phyloP scores from a whole-genome alignment of 2,113 vertebrate genomes.

The Oxyura jamaicensis region DNA sequence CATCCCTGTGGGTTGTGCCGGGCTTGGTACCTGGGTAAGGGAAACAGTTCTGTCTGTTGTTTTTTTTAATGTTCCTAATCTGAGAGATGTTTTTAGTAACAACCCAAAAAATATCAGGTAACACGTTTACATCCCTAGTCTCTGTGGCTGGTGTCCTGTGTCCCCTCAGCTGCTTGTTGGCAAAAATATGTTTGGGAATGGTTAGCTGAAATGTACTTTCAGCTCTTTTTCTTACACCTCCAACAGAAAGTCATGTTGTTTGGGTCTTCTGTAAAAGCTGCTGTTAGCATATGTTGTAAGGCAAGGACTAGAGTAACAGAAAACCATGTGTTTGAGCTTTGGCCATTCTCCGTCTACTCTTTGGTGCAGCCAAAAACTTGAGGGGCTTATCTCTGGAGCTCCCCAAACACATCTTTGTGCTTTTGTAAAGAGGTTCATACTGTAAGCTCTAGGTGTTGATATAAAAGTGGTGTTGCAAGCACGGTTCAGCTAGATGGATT shows the following conservation, averaged over 20 bases:
- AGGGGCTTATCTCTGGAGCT: not conserved
- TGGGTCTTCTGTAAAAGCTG: not conserved
- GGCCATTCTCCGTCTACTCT: not conserved
- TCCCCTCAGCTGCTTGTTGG: not conserved
- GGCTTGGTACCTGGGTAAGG: not conserved
- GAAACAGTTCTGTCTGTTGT: not conserved
- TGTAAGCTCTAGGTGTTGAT: no score
- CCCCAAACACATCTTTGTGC: rapidly evolving
- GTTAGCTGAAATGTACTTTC: not conserved
- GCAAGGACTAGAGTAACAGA: not conserved
- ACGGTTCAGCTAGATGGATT: not conserved
- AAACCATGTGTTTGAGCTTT: not conserved
- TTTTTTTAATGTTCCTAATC: not conserved
- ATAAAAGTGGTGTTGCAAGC: not conserved
- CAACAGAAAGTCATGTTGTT: not conserved
- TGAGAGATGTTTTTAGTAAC: not conserved
- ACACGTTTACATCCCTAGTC: not conserved
- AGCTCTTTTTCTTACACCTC: not conserved
- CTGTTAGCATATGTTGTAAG: not conserved
- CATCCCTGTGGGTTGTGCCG: not conserved
- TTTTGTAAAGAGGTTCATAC: not conserved
- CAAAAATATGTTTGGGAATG: not conserved
- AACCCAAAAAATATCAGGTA: not conserved
- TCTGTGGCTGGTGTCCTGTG: not conserved
- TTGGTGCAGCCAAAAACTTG: not conserved